Evolutionary conservation across 2,888 invertebrate genomes (phyloP).

Genomic region (Hyles lineata): DNA sequence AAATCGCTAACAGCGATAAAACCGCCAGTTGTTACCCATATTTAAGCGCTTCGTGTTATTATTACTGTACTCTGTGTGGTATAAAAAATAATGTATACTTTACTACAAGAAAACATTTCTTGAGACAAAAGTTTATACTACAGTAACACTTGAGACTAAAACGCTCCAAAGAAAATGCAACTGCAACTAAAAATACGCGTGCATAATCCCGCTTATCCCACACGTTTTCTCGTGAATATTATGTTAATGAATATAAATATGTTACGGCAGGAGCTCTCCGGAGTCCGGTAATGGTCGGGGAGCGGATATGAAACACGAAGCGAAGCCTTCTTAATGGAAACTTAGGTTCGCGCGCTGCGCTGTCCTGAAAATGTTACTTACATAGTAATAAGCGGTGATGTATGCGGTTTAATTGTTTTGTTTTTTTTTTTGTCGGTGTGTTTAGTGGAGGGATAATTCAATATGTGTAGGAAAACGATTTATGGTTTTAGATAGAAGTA

Average conservation of each 20-base stretch:
- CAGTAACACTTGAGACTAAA: too few relatives aligned
- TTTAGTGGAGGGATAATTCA: background rate
- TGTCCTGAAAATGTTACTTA: background rate
- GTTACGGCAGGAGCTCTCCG: background rate
- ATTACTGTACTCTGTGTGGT: too few relatives aligned
- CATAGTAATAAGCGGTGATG: background rate
- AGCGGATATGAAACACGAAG: slow-evolving; percentile 26
- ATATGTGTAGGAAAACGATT: too few relatives aligned
- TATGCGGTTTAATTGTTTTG: slow-evolving; percentile 11
- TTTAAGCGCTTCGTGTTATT: too few relatives aligned
- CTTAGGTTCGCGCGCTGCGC: background rate
- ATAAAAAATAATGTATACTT: too few relatives aligned
- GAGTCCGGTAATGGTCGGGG: slow-evolving; percentile 22
- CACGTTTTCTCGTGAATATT: slow-evolving; percentile 9
- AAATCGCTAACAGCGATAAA: too few relatives aligned
- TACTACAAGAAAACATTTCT: too few relatives aligned
- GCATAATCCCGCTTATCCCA: slow-evolving; percentile 17
- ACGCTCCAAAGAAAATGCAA: too few relatives aligned
- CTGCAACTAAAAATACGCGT: background rate
- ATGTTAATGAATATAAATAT: slow-evolving; percentile 25
- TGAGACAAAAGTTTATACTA: too few relatives aligned
- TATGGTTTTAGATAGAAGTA: too few relatives aligned
- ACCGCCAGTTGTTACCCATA: too few relatives aligned
- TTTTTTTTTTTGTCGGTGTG: background rate
- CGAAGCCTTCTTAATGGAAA: slow-evolving; percentile 22